Percentiles rank a stretch among this genome's conserved stretches.
Evolutionary conservation across 2,888 invertebrate species (phyloP).

Genomic region (Chouioia cunea): DNA sequence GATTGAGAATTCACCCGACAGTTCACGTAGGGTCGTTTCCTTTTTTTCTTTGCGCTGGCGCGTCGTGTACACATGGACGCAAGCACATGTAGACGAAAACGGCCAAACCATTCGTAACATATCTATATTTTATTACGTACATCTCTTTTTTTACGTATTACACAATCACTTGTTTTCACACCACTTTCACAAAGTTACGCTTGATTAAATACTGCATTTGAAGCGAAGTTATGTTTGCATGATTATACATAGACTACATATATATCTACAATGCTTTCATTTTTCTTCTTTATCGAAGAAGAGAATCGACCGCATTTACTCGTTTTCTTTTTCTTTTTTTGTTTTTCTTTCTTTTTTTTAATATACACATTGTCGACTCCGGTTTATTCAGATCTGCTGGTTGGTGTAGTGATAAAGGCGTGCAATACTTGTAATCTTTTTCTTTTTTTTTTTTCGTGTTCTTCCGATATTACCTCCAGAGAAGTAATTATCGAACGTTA

Average conservation of each 20-base stretch:
- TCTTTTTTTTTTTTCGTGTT: conserved; percentile 19
- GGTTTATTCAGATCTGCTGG: conserved; percentile 39
- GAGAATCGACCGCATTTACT: conserved; percentile 27
- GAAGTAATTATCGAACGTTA: conserved; percentile 31
- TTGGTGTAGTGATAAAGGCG: conserved; percentile 48
- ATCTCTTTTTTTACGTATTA: conserved; percentile 27
- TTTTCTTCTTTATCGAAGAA: conserved; percentile 20
- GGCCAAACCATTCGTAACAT: conserved; percentile 43
- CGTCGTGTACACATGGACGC: conserved; percentile 22
- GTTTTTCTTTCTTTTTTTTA: conserved; percentile 20
- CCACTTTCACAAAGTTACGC: conserved; percentile 21
- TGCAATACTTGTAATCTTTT: conserved; percentile 47
- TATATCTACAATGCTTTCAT: conserved; percentile 24
- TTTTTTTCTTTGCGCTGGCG: conserved; percentile 32
- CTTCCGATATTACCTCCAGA: conserved; percentile 36
- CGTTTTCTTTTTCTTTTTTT: conserved; percentile 21
- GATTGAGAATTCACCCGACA: conserved; percentile 37
- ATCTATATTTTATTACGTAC: conserved; percentile 29
- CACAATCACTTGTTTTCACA: conserved; percentile 46
- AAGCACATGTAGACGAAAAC: conserved; percentile 22
- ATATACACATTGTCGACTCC: conserved; percentile 22
- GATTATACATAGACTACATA: conserved; percentile 27
- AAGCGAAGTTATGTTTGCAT: conserved; percentile 44
- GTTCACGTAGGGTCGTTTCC: conserved; percentile 32
- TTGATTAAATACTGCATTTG: conserved; percentile 33